Evolutionary conservation across 2,888 invertebrate genomes (phyloP).

Genomic region (Thera britannica): DNA sequence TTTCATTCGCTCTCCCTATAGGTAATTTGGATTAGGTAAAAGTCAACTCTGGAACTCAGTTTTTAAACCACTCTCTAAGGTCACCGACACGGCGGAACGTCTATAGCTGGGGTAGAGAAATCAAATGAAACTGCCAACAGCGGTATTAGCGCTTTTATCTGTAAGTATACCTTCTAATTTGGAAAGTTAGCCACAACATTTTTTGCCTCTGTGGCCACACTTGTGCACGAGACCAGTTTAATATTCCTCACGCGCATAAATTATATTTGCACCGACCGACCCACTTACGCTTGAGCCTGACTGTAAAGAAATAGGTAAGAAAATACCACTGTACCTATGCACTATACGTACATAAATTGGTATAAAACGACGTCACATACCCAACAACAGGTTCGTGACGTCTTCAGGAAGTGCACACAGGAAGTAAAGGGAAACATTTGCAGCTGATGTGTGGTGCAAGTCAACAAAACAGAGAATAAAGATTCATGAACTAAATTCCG

Average conservation of each 20-base stretch:
- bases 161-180: too few relatives aligned
- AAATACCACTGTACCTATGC: neutral
- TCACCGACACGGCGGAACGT: too few relatives aligned
- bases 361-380: slow-evolving; percentile 12
- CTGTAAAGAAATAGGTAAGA: neutral
- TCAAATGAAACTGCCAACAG: too few relatives aligned
- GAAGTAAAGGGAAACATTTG: slow-evolving; percentile 73
- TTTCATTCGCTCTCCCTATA: neutral
- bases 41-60: too few relatives aligned
- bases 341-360: neutral
- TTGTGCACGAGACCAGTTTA: too few relatives aligned
- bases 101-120: too few relatives aligned
- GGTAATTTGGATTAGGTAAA: neutral
- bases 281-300: neutral
- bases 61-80: too few relatives aligned
- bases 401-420: slow-evolving; percentile 75
- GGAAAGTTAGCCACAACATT: too few relatives aligned
- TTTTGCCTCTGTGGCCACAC: too few relatives aligned
- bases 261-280: neutral
- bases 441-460: slow-evolving; percentile 44
- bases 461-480: slow-evolving; percentile 2
- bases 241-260: neutral
- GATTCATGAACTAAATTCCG: neutral
- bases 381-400: slow-evolving; percentile 67
- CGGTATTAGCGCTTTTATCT: too few relatives aligned